Evolutionary conservation across 2,113 vertebrate species (phyloP).

Genomic region (Pseudorasbora parva): DNA sequence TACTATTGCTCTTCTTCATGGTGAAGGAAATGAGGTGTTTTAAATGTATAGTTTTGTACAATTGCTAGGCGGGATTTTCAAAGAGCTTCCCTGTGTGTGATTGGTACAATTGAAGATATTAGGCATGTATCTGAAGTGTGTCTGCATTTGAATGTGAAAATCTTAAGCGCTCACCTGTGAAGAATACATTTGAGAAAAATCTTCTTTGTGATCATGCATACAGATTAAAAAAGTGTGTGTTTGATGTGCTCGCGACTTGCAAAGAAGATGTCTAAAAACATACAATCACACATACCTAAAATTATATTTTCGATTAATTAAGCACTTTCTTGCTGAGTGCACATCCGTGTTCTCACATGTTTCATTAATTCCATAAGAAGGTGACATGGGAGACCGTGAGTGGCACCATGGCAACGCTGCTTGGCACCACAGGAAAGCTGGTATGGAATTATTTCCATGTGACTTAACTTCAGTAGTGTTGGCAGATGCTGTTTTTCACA

Average conservation of each 20-base stretch:
- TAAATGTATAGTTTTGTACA: slow-evolving; percentile 62
- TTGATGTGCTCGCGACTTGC: not conserved
- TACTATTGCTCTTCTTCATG: slow-evolving; percentile 40
- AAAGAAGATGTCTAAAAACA: slow-evolving; percentile 45
- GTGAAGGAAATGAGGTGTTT: slow-evolving; percentile 59
- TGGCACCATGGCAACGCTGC: slow-evolving; percentile 54
- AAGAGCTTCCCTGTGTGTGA: slow-evolving; percentile 48
- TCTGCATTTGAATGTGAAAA: slow-evolving; percentile 41
- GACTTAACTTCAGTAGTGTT: slow-evolving; percentile 46
- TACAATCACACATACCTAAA: slow-evolving; percentile 34
- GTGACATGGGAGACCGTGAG: slow-evolving; percentile 42
- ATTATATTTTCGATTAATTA: slow-evolving; percentile 44
- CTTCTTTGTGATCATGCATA: slow-evolving; percentile 1
- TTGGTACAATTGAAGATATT: slow-evolving; percentile 56
- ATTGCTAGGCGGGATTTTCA: slow-evolving; percentile 48
- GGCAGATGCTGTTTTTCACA: slow-evolving; percentile 58
- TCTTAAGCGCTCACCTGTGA: slow-evolving; percentile 39
- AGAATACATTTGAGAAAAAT: slow-evolving; percentile 59
- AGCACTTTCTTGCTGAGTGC: slow-evolving; percentile 36
- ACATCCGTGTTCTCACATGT: slow-evolving; percentile 34
- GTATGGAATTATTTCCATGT: slow-evolving; percentile 52
- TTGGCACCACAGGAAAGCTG: slow-evolving; percentile 38
- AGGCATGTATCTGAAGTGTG: slow-evolving; percentile 41
- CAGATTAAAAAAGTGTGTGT: not conserved
- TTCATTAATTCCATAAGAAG: slow-evolving; percentile 37